Evolutionary conservation across 2,113 vertebrate genomes (phyloP), one percentile per base, ranked within the genome.

Genomic region (Cottus gobio): DNA sequence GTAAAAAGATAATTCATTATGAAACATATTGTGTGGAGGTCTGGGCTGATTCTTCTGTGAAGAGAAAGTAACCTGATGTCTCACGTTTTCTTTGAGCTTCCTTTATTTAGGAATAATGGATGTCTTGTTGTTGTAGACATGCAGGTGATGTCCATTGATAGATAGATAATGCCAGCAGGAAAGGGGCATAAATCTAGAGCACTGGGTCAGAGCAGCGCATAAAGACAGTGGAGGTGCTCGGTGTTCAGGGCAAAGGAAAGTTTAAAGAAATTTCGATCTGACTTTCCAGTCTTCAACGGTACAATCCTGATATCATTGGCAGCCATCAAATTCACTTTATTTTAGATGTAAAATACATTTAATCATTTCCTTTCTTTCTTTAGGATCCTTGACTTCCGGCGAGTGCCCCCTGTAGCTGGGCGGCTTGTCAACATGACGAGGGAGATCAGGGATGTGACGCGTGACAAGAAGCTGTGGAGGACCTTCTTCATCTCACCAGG

Each of bases 401-500:
- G 98, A 0, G 98, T 99, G 22, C 98, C 98, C 0, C 98, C 98
- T 0, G 97, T 99, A 44, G 98, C 97, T 0, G 98, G 98, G 1
- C 96, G 98, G 67, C 93, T 98, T 76, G 95, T 99, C 64, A 99
- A 99, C 92, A 99, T 99, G 97, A 99, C 98, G 0, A 96, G 93
- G n/a, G 98, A 99, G 86, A 99, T 99, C 70, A 92, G 97, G 60
- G 98, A 99, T 5, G 95, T 98, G 65, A 99, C 98, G 0, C 94
- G 96, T 0, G 98, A 99, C 90, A 99, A 98, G 93, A 99, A 98
- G 78, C 92, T 99, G 10, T 98, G 97, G 97, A 95, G 96, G 77
- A 99, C 98, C 0, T 99, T 99, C 93, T 99, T 99, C 90, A 96
- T 98, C 92, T 99, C 93, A 4, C 93, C 93, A 88, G 93, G 93